Conservation (phyloP, 2,797 vertebrate species). For the Dallia pectoralis region DNA sequence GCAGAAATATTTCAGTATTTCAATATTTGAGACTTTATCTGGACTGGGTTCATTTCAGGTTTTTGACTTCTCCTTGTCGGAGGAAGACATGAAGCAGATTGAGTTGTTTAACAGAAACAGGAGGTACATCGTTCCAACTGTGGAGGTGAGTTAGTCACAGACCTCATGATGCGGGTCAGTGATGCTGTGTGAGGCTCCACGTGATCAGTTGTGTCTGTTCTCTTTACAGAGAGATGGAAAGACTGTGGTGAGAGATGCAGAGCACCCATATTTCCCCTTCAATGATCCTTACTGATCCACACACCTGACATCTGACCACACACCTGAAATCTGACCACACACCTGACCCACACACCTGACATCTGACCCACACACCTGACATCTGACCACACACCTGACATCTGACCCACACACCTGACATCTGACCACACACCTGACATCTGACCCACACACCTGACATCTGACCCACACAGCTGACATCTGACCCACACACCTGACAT, state of each 20-base stretch:
- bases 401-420: neutral
- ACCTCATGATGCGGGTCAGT: neutral
- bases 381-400: neutral
- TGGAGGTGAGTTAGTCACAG: slow-evolving; percentile 52
- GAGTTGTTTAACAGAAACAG: slow-evolving; percentile 61
- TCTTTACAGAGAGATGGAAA: slow-evolving; percentile 60
- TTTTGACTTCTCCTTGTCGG: slow-evolving; percentile 66
- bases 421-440: neutral
- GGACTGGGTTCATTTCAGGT: slow-evolving; percentile 29
- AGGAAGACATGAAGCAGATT: slow-evolving; percentile 66
- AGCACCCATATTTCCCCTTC: slow-evolving; percentile 76
- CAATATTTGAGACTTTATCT: neutral
- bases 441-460: neutral
- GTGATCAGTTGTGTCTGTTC: neutral
- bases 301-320: neutral
- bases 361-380: neutral
- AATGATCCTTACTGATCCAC: slow-evolving; percentile 60
- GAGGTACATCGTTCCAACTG: slow-evolving; percentile 65
- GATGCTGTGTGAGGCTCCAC: neutral
- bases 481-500: neutral
- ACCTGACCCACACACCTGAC: neutral
- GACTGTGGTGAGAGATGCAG: slow-evolving; percentile 70
- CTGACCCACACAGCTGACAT: neutral
- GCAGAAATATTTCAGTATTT: neutral
- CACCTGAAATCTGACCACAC: no score